These are phyloP conservation scores for Tetragonisca angustula DNA, from an alignment of 2,888 invertebrate species.

Conservation along the genomic window DNA sequence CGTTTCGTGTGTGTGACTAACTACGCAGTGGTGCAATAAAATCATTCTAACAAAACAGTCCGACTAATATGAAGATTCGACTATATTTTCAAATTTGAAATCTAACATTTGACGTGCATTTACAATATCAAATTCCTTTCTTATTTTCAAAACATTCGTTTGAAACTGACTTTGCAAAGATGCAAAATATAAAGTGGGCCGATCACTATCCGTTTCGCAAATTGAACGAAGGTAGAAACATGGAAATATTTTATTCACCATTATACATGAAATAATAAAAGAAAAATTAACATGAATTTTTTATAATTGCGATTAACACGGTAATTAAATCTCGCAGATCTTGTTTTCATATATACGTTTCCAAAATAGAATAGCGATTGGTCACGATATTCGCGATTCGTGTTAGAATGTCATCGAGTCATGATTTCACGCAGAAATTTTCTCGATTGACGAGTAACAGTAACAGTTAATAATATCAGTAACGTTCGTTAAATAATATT, in stretches of 20 bases:
- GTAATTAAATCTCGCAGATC: background rate
- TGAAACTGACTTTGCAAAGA: too few relatives aligned
- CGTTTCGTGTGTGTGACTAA: slow-evolving; percentile 28
- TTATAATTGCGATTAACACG: background rate
- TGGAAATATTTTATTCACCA: slow-evolving; percentile 4
- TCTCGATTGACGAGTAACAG: too few relatives aligned
- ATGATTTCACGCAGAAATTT: too few relatives aligned
- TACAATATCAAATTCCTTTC: background rate
- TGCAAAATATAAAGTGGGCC: too few relatives aligned
- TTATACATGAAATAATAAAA: background rate
- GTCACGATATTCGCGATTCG: too few relatives aligned
- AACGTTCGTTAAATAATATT: background rate
- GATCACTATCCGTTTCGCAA: too few relatives aligned
- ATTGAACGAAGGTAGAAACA: too few relatives aligned
- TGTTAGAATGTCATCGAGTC: too few relatives aligned
- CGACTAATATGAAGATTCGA: background rate
- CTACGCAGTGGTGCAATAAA: slow-evolving; percentile 20
- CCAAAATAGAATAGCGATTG: background rate
- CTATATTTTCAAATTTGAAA: background rate
- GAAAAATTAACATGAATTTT: background rate
- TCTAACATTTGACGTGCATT: background rate
- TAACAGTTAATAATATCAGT: too few relatives aligned
- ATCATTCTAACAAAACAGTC: background rate
- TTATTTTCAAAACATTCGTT: background rate
- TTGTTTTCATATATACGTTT: background rate